phyloP scores from a whole-genome alignment of 2,888 invertebrate species.

The Epinotia demarniana region DNA sequence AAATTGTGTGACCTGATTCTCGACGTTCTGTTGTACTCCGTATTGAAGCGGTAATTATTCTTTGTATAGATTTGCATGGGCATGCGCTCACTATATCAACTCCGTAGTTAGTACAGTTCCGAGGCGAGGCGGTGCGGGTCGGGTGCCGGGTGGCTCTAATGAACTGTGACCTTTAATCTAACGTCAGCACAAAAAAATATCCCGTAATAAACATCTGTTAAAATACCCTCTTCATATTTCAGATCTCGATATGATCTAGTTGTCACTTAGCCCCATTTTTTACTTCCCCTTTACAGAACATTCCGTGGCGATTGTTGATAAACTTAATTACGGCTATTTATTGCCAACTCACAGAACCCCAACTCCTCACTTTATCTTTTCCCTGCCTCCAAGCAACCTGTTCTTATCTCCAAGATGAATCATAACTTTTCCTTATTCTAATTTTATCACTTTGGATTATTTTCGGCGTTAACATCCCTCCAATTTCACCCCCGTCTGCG shows the following conservation, averaged over 20 bases:
- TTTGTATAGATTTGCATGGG: no score
- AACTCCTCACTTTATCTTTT: conserved; percentile 12
- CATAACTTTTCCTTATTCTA: conserved; percentile 30
- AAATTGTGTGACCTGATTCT: conserved; percentile 31
- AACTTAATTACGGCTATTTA: conserved; percentile 31
- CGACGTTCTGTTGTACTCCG: not conserved
- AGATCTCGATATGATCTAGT: conserved; percentile 5
- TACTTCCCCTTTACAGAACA: not conserved
- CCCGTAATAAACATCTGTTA: no score
- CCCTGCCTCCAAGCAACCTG: conserved; percentile 13
- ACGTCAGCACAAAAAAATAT: no score
- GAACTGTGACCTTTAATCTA: no score
- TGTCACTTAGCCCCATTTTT: not conserved
- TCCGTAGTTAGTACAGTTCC: no score
- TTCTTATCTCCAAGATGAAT: conserved; percentile 16
- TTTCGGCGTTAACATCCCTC: conserved; percentile 18
- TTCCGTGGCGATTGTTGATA: not conserved
- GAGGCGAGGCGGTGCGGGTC: no score
- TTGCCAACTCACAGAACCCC: not conserved
- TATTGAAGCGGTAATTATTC: no score
- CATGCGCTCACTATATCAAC: no score
- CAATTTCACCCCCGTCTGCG: conserved; percentile 9
- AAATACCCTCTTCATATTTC: not conserved
- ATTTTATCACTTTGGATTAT: conserved; percentile 29
- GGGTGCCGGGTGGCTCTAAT: no score